These are phyloP conservation scores for Todus mexicanus DNA, from an alignment of 2,797 vertebrate genomes.

Conservation along the genomic window DNA sequence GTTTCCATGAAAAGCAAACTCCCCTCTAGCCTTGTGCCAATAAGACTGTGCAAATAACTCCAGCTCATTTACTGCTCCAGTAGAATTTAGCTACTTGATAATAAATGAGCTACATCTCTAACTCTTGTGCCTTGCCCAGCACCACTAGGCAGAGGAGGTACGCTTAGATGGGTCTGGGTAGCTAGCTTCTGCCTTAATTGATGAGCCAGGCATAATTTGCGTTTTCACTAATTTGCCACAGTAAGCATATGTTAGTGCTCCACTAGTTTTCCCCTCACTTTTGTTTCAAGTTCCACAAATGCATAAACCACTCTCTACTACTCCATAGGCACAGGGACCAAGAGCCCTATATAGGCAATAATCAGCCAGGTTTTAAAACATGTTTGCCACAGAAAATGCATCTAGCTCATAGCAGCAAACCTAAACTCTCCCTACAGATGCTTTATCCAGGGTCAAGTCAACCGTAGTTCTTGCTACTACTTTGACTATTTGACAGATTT, in stretches of 20 bases:
- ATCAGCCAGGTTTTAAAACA: background rate
- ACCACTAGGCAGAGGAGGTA: background rate
- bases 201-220: background rate
- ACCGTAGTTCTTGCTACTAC: background rate
- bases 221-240: background rate
- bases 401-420: background rate
- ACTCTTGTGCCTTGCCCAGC: background rate
- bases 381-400: background rate
- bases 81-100: background rate
- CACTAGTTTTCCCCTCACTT: background rate
- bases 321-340: background rate
- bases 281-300: background rate
- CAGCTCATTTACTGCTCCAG: background rate
- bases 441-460: background rate
- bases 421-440: background rate
- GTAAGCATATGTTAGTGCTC: background rate
- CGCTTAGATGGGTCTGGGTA: background rate
- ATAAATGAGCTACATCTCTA: background rate
- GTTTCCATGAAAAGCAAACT: conserved; percentile 46
- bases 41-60: background rate
- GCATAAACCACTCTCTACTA: background rate
- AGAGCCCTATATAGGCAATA: background rate
- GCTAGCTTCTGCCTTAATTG: background rate
- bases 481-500: conserved; percentile 2
- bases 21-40: background rate